Evolutionary conservation across 2,113 vertebrate species (phyloP).

Genomic region (Protobothrops mucrosquamatus): DNA sequence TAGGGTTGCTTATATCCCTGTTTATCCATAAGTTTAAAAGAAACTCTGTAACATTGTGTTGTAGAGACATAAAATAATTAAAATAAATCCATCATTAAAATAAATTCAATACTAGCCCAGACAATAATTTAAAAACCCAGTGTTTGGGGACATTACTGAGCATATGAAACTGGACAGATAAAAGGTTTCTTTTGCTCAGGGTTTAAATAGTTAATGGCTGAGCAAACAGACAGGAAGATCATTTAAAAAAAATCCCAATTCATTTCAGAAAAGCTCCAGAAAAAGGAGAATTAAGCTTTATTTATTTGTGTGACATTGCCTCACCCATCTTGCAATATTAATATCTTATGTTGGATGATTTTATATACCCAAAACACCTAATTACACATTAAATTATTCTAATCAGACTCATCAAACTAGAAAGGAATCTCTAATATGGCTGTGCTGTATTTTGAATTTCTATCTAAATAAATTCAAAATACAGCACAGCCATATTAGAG

Average conservation of each 20-base stretch:
- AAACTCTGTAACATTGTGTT: not conserved
- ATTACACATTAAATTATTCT: not conserved
- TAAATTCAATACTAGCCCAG: not conserved
- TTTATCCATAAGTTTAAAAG: not conserved
- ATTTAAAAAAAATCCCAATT: not conserved
- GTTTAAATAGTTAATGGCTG: not conserved
- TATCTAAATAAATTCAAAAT: not conserved
- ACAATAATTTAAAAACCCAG: not conserved
- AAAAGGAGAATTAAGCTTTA: not conserved
- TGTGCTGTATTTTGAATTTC: not conserved
- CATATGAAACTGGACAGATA: not conserved
- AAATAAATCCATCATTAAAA: not conserved
- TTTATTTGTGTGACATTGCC: not conserved
- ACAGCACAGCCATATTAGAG: not conserved
- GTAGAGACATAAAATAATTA: not conserved
- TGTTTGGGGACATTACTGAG: not conserved
- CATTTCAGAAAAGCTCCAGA: not conserved
- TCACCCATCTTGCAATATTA: not conserved
- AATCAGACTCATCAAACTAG: not conserved
- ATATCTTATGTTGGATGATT: not conserved
- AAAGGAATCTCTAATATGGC: not conserved
- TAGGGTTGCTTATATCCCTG: not conserved
- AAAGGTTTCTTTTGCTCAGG: not conserved
- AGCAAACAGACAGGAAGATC: not conserved
- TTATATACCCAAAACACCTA: not conserved